Evolutionary conservation across 64 coral and sea anemone species (phyloP).

Genomic region (Porites lutea): DNA sequence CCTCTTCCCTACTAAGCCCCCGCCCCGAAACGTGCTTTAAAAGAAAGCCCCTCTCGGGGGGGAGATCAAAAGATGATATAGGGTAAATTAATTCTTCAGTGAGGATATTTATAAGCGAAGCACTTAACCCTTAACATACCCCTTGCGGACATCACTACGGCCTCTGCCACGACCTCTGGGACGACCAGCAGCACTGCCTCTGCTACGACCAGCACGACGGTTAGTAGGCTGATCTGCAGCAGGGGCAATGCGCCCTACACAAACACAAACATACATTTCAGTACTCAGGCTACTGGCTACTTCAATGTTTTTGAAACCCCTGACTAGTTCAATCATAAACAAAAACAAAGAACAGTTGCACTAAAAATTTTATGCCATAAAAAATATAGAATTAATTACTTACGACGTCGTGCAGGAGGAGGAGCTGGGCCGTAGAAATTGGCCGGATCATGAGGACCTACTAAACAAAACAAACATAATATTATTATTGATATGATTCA

Average conservation of each 20-base stretch:
- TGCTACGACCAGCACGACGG: neutral
- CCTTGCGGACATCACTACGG: neutral
- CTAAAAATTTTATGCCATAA: neutral
- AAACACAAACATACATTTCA: conserved; percentile 2
- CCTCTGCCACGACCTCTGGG: neutral
- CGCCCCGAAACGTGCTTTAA: too few relatives aligned
- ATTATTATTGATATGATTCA: neutral
- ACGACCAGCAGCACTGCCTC: neutral
- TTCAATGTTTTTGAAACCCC: neutral
- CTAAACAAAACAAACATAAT: neutral
- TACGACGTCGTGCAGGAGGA: conserved; percentile 7
- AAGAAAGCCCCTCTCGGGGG: too few relatives aligned
- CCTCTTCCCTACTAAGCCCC: too few relatives aligned
- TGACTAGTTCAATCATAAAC: neutral
- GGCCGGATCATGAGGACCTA: neutral
- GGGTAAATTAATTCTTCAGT: too few relatives aligned
- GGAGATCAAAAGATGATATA: too few relatives aligned
- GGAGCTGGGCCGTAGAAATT: conserved; percentile 5
- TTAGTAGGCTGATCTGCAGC: neutral
- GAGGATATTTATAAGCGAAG: too few relatives aligned
- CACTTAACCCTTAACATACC: too few relatives aligned
- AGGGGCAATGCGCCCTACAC: neutral
- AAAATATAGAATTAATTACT: conserved; percentile 22
- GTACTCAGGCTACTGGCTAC: neutral
- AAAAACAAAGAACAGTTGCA: conserved; percentile 1